Percentiles rank a stretch among this genome's conserved stretches.
phyloP scores from a whole-genome alignment of 2,888 invertebrate species.

The Limnephilus rhombicus region DNA sequence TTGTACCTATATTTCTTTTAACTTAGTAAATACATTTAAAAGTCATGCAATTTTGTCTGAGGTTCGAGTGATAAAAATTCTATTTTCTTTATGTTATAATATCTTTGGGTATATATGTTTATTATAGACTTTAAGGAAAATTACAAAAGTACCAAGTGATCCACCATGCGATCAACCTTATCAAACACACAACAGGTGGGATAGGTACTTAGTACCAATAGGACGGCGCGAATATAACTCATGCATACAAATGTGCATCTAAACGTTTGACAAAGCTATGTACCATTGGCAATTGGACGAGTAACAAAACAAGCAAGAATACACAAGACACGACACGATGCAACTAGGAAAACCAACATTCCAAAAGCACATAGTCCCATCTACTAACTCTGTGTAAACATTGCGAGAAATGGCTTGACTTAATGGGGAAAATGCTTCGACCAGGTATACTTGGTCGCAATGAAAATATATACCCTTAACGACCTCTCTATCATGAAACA shows the following conservation, averaged over 20 bases:
- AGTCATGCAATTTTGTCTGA: no score
- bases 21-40: no score
- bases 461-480: background rate
- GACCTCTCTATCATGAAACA: background rate
- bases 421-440: background rate
- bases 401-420: background rate
- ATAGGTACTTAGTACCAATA: background rate
- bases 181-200: no score
- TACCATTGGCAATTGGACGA: background rate
- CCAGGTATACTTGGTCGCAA: no score
- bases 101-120: no score
- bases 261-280: background rate
- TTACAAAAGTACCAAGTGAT: no score
- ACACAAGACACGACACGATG: background rate
- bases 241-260: background rate
- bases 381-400: background rate
- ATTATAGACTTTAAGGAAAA: no score
- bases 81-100: no score
- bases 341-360: background rate
- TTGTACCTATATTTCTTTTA: no score
- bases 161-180: no score
- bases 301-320: background rate
- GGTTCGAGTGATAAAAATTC: no score
- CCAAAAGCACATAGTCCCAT: background rate
- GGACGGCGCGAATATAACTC: background rate